A percentile compares a stretch with the other conserved stretches of the same genome.
phyloP scores from a whole-genome alignment of 2,113 vertebrate species.

The Trematomus loennbergii region DNA sequence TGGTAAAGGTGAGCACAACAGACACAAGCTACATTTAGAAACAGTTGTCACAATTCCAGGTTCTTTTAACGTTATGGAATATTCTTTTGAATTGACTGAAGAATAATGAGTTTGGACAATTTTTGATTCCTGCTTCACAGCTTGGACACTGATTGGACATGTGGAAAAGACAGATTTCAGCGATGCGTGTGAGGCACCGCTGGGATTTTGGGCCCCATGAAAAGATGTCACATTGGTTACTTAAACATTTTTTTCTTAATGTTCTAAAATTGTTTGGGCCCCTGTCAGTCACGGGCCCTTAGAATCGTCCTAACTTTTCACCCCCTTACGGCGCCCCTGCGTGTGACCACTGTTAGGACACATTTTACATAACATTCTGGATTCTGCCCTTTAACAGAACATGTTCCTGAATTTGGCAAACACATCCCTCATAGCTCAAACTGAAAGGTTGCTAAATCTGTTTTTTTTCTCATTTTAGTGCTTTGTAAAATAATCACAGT shows the following conservation, averaged over 20 bases:
- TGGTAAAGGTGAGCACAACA: not conserved
- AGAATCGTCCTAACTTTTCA: no score
- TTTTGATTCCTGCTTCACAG: not conserved
- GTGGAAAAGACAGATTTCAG: not conserved
- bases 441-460: not conserved
- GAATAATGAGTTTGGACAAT: constrained; percentile 4
- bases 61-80: not conserved
- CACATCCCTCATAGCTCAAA: not conserved
- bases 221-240: no score
- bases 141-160: not conserved
- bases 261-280: no score
- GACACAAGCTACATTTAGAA: constrained; percentile 6
- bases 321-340: no score
- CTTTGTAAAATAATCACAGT: constrained; percentile 5
- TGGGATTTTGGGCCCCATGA: no score
- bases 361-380: not conserved
- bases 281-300: no score
- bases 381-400: constrained; percentile 16
- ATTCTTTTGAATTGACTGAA: constrained; percentile 8
- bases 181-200: not conserved
- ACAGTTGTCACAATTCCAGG: not conserved
- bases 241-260: no score
- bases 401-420: not conserved
- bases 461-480: not conserved
- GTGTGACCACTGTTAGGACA: not conserved